A percentile compares a stretch with the other conserved stretches of the same genome.
phyloP scores from a whole-genome alignment of 2,797 vertebrate genomes.

The Phaenicophaeus curvirostris region DNA sequence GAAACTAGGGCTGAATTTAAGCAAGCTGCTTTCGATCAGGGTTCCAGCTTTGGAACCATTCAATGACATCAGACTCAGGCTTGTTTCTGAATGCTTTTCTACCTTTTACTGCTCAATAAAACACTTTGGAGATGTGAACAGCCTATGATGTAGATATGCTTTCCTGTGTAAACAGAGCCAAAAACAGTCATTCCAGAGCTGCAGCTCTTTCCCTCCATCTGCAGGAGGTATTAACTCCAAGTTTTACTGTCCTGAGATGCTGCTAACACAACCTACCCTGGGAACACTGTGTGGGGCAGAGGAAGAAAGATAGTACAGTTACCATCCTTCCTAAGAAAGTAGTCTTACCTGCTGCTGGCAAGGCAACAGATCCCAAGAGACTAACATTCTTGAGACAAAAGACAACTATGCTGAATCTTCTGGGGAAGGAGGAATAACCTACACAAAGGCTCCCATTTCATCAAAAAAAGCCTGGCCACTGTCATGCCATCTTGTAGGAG shows the following conservation, averaged over 20 bases:
- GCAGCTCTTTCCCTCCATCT: background rate
- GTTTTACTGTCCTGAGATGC: background rate
- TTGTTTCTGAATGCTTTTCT: constrained; percentile 24
- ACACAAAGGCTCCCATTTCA: background rate
- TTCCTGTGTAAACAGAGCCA: background rate
- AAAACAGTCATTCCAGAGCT: background rate
- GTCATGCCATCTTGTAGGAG: background rate
- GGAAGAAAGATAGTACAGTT: background rate
- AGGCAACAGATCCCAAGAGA: background rate
- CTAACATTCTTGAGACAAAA: background rate
- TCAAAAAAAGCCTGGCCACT: background rate
- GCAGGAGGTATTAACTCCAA: background rate
- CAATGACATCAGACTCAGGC: background rate
- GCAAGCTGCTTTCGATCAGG: background rate
- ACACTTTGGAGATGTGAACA: background rate
- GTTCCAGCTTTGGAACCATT: background rate
- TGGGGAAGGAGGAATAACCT: background rate
- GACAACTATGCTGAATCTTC: background rate
- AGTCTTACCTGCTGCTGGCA: background rate
- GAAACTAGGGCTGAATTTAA: background rate
- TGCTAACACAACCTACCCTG: background rate
- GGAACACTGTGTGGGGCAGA: background rate
- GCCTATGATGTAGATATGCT: background rate
- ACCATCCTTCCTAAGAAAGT: background rate
- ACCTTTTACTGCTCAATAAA: constrained; percentile 18